Evolutionary conservation across 2,113 vertebrate genomes (phyloP).

Genomic region (Cinclus mexicanus): DNA sequence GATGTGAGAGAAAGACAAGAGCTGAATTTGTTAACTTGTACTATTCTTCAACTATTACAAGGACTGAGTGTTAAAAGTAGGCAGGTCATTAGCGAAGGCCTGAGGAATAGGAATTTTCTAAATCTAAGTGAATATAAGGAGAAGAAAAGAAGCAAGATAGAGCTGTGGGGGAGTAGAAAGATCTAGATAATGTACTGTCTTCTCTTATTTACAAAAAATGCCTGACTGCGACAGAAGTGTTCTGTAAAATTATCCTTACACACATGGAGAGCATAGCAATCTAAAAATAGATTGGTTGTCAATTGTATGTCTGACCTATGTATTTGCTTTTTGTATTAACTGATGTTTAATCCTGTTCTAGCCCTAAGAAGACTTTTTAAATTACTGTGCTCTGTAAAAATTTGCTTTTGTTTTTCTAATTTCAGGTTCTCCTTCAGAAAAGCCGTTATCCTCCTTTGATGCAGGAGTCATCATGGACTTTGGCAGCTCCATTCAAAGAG

Average conservation of each 20-base stretch:
- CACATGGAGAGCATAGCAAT: not conserved
- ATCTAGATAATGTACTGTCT: not conserved
- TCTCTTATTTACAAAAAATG: not conserved
- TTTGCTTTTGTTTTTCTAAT: not conserved
- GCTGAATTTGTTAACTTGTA: not conserved
- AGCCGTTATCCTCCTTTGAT: constrained; percentile 81
- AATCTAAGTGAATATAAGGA: not conserved
- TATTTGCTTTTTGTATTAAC: not conserved
- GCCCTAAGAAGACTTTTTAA: not conserved
- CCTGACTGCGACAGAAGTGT: not conserved
- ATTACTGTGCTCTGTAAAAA: not conserved
- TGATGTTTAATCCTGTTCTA: not conserved
- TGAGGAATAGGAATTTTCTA: not conserved
- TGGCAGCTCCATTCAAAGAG: constrained; percentile 87
- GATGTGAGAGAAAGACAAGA: not conserved
- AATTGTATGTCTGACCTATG: not conserved
- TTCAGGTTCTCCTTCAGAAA: constrained; percentile 72
- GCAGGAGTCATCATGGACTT: constrained; percentile 76
- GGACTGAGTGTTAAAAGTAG: not conserved
- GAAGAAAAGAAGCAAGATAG: not conserved
- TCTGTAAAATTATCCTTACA: not conserved
- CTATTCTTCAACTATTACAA: not conserved
- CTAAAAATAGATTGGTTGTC: not conserved
- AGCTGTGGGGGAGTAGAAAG: not conserved
- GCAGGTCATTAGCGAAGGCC: not conserved